Evolutionary conservation across 1,140 invertebrate genomes (phyloP), one percentile per base, ranked within the genome.

Genomic region (Drosophila lowei): DNA sequence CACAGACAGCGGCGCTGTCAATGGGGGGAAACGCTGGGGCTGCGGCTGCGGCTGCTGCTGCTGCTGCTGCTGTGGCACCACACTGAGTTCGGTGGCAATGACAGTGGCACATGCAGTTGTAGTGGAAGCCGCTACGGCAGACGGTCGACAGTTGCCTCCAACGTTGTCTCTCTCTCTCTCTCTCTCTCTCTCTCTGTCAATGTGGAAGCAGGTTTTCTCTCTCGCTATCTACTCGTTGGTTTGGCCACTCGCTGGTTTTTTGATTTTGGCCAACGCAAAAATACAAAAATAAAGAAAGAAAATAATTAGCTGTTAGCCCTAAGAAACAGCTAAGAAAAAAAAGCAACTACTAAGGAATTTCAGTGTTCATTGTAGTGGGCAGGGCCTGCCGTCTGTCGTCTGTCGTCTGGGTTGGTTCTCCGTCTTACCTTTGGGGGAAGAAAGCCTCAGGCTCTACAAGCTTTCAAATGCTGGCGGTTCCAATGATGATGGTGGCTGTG

Each of bases 11-110:
- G 15, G 25, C 25, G 25, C 41, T 21, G 30, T 30, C 11, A 11
- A 11, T 30, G 34, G 8, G 30, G 30, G 34, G 18, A 21, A 52
- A 28, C 13, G 38, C 7, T 55, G 11, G 34, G 9, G 43, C 15
- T 11, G 38, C n/a, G 42, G 28, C 23, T n/a, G n/a, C 9, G 28
- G 21, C 3, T 8, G 30, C 34, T 13, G 34, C 34, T 13, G 38
- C 43, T 23, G 41, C 54, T 46, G 44, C 43, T 28, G 63, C 72
- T 75, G 72, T 77, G 89, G 90, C 90, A 90, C 83, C 90, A 90
- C 89, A 90, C 90, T 91, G 90, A 89, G 90, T 90, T 90, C 90
- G 80, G 90, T 91, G 90, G 90, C 90, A 90, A 90, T 91, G 90
- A 90, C 90, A 91, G 90, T 91, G 90, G 90, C 90, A 91, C 80